These are phyloP conservation scores for Ameiurus melas DNA, from an alignment of 2,113 vertebrate genomes.

Conservation along the genomic window DNA sequence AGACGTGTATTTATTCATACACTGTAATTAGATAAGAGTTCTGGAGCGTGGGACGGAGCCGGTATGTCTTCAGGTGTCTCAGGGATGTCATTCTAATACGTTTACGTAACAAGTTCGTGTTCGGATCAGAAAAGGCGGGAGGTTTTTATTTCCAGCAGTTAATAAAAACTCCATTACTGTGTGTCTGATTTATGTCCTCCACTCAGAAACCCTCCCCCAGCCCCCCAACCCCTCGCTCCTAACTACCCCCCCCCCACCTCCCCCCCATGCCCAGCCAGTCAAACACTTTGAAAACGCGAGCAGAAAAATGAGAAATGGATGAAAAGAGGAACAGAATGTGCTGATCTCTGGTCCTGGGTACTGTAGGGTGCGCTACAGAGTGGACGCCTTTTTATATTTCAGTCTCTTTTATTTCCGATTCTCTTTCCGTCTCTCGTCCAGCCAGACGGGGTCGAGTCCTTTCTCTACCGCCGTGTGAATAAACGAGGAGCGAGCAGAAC, in stretches of 20 bases:
- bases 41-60: too few species aligned
- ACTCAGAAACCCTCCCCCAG: background rate
- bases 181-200: background rate
- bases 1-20: too few species aligned
- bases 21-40: too few species aligned
- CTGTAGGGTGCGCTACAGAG: background rate
- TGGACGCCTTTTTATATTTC: background rate
- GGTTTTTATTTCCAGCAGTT: background rate
- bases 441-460: conserved; percentile 20
- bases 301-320: background rate
- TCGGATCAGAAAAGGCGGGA: background rate
- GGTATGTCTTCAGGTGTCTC: background rate
- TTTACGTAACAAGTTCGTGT: too few species aligned
- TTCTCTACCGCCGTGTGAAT: conserved; percentile 25
- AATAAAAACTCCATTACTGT: background rate
- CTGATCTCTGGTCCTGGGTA: background rate
- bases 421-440: background rate
- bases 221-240: too few species aligned
- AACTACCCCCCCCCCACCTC: too few species aligned
- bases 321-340: background rate
- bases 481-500: conserved; percentile 19
- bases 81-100: background rate
- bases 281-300: background rate
- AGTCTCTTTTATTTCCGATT: conserved; percentile 5
- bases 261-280: background rate